A percentile compares a stretch with the other conserved stretches of the same genome.
These are phyloP conservation scores for Eriocheir sinensis DNA, from an alignment of 1,140 invertebrate genomes.

Conservation along the genomic window DNA sequence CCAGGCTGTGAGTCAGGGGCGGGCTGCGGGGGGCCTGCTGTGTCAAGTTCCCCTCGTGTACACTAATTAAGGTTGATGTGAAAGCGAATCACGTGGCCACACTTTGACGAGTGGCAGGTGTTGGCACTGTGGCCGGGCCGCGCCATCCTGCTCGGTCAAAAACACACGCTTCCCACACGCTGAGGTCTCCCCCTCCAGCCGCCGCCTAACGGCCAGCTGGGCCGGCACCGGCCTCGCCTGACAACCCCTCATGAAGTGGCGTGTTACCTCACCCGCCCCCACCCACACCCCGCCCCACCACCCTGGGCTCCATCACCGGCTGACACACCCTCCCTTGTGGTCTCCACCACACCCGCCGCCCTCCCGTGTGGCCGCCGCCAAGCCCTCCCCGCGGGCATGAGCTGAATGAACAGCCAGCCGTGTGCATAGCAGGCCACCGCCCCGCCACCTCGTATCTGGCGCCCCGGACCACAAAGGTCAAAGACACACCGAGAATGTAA, in stretches of 20 bases:
- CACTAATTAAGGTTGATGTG: conserved; percentile 66
- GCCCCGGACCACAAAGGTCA: background rate
- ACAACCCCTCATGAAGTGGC: conserved; percentile 27
- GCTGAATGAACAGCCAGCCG: background rate
- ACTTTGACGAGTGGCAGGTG: conserved; percentile 56
- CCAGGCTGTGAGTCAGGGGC: background rate
- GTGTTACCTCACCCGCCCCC: background rate
- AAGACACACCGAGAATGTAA: no score
- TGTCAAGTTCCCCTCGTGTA: conserved; percentile 48
- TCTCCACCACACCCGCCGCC: background rate
- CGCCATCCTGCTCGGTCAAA: background rate
- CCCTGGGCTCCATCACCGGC: conserved; percentile 16
- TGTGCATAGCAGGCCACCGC: conserved; percentile 26
- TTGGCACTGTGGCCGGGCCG: background rate
- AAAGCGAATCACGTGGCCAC: conserved; percentile 58
- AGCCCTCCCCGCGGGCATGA: no score
- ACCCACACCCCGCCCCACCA: background rate
- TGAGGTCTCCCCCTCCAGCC: background rate
- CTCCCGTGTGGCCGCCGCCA: background rate
- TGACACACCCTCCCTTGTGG: conserved; percentile 32
- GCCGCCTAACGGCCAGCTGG: conserved; percentile 5
- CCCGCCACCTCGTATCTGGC: background rate
- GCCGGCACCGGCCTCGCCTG: conserved; percentile 37
- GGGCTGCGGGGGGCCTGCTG: background rate
- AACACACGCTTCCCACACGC: conserved; percentile 23